These are phyloP conservation scores for Caranx ignobilis DNA, from an alignment of 2,113 vertebrate genomes.

Conservation along the genomic window DNA sequence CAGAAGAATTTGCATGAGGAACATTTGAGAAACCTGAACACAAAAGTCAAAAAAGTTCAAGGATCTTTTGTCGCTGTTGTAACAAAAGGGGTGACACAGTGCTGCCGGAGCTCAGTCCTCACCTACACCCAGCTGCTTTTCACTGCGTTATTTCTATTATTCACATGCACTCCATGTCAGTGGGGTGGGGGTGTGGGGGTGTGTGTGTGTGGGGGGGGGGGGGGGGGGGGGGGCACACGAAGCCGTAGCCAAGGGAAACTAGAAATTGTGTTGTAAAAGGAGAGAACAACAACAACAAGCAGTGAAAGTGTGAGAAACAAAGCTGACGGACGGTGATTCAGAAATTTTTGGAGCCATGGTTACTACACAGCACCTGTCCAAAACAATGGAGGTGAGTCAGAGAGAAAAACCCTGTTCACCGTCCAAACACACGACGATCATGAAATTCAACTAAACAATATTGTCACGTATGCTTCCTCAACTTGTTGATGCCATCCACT, in stretches of 20 bases:
- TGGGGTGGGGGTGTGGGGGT: neutral
- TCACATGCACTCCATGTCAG: constrained; percentile 4
- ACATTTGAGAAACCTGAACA: neutral
- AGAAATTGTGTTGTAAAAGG: constrained; percentile 16
- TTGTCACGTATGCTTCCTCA: neutral
- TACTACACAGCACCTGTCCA: constrained; percentile 1
- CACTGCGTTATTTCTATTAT: constrained; percentile 16
- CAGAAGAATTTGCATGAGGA: neutral
- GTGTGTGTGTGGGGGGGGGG: too few relatives aligned
- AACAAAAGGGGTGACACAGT: neutral
- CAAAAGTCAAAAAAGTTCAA: constrained; percentile 14
- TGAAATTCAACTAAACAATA: neutral
- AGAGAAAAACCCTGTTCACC: neutral
- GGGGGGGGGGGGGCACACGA: neutral
- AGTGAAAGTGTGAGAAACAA: constrained; percentile 18
- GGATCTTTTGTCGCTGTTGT: neutral
- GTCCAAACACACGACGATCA: neutral
- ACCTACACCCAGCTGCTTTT: constrained; percentile 5
- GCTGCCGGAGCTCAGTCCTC: neutral
- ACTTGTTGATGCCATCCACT: neutral
- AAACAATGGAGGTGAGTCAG: constrained; percentile 1
- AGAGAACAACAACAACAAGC: constrained; percentile 32
- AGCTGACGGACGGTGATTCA: constrained; percentile 13
- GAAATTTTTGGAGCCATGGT: constrained; percentile 18
- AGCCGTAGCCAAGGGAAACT: constrained; percentile 40